Evolutionary conservation across 1,140 invertebrate genomes (phyloP), one percentile per base, ranked within the genome.

Genomic region (Cyphomyrmex costatus): DNA sequence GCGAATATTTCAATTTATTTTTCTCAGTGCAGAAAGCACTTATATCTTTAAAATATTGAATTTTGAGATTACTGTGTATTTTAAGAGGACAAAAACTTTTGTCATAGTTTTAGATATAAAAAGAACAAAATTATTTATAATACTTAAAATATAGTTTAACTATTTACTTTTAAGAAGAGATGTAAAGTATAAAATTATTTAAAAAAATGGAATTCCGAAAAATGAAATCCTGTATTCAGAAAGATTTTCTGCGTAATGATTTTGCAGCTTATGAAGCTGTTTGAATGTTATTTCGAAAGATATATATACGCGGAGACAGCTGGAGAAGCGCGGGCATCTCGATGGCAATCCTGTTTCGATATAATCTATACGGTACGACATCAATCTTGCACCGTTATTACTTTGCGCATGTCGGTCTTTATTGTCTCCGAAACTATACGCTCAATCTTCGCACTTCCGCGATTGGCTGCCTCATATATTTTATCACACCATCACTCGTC

Each of bases 341-440:
- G 60, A 85, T 30, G 58, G 27, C 27, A 60, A 66, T 88, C 30
- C 51, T 58, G 49, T 73, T 85, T 70, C 73, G 42, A 66, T 33
- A 60, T n/a, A 56, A 89, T 89, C 65, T 33, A 76, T 42, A 65
- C 16, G n/a, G 58, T 7, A 8, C 10, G 16, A 66, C 66, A 74
- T 88, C 79, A 71, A 89, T 89, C 73, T 60, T 65, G 19, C 65
- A 36, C 78, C 86, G 53, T 68, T 74, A 56, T 79, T 78, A 85
- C 53, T 71, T 78, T 12, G 42, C 58, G 12, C 27, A 33, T 6
- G 68, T 71, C 53, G 70, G 30, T 21, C 53, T 71, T 42, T 33
- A 65, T 83, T 83, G 79, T 83, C 79, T 74, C 36, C 68, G 53
- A 60, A 61, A 74, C 68, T 73, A 46, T 73, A 60, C n/a, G 51